Evolutionary conservation across 2,113 vertebrate genomes (phyloP).

Genomic region (Sminthopsis crassicaudata): DNA sequence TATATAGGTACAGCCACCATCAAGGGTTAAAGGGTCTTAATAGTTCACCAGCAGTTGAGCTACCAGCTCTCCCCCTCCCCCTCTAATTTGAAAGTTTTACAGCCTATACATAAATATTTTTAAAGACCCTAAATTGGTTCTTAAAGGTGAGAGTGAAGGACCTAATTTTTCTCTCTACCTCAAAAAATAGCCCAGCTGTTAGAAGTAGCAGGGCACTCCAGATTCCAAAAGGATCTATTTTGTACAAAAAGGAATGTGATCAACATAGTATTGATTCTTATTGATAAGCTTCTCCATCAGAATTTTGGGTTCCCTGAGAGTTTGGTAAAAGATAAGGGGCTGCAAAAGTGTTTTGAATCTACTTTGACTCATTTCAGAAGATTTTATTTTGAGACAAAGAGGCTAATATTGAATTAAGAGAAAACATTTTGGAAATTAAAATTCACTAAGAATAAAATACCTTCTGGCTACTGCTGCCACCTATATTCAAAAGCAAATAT

Average conservation of each 20-base stretch:
- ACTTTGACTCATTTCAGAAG: constrained; percentile 54
- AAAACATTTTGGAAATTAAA: constrained; percentile 65
- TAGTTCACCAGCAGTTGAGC: constrained; percentile 79
- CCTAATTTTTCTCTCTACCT: constrained; percentile 79
- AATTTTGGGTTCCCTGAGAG: constrained; percentile 51
- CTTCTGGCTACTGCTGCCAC: constrained; percentile 47
- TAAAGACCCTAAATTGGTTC: constrained; percentile 78
- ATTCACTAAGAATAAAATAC: constrained; percentile 46
- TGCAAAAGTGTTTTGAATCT: constrained; percentile 31
- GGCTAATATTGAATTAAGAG: constrained; percentile 24
- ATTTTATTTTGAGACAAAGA: constrained; percentile 45
- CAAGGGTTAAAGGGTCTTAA: constrained; percentile 79
- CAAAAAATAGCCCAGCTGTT: constrained; percentile 50
- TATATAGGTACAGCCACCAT: constrained; percentile 76
- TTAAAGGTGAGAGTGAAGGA: constrained; percentile 72
- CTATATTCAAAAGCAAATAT: constrained; percentile 46
- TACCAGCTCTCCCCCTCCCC: constrained; percentile 58
- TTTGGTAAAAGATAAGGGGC: background rate
- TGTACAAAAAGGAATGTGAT: background rate
- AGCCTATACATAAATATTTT: constrained; percentile 80
- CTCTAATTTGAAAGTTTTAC: constrained; percentile 80
- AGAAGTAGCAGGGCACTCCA: background rate
- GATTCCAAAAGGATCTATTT: constrained; percentile 15
- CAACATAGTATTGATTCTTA: background rate
- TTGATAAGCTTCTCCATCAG: accelerated